These are phyloP conservation scores for Centropus bengalensis DNA, from an alignment of 2,113 vertebrate species.

Conservation along the genomic window DNA sequence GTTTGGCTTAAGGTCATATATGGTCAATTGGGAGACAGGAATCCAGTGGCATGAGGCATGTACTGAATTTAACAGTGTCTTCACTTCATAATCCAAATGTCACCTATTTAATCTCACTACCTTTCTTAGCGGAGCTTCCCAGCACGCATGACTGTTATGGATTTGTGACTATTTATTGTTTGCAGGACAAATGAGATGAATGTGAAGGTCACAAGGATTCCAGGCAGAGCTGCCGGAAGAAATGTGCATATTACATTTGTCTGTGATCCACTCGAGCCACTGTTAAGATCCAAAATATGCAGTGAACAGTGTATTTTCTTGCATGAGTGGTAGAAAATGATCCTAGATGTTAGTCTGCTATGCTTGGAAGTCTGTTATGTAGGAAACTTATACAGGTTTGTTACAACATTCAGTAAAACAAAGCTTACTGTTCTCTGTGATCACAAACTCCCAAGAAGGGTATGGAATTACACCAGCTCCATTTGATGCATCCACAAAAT, in stretches of 20 bases:
- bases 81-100: neutral
- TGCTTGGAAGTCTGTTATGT: neutral
- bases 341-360: neutral
- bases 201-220: neutral
- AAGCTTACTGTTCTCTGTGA: neutral
- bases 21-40: neutral
- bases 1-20: neutral
- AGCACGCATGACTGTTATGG: neutral
- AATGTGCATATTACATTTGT: neutral
- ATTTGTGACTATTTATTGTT: neutral
- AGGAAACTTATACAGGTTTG: neutral
- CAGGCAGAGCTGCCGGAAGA: neutral
- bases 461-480: neutral
- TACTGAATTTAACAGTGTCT: neutral
- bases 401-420: neutral
- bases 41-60: neutral
- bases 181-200: neutral
- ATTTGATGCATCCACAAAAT: neutral
- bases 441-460: neutral
- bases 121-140: neutral
- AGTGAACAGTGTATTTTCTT: neutral
- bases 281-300: neutral
- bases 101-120: neutral
- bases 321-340: neutral
- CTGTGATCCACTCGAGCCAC: neutral